Base-by-base conservation (phyloP, 2,888 invertebrate genomes). In the Drosophila antonietae region DNA sequence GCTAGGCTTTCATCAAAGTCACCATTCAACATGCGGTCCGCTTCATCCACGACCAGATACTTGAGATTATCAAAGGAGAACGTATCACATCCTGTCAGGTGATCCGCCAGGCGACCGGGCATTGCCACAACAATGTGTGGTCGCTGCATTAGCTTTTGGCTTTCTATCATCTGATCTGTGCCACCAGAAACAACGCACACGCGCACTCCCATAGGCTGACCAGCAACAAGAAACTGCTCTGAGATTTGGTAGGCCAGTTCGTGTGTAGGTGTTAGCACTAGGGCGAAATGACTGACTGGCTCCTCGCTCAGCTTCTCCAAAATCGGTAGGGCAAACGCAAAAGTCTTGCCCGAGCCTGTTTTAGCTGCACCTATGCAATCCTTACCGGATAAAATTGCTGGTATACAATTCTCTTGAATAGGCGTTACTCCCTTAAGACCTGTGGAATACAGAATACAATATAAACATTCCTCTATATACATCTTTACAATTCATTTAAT, bases 281-380 rank as follows among this genome's bases (percentile, higher is more conserved):
- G 94, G 3, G 98, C 98, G 94, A 96, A 99, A 91, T 99, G 98
- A 63, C 98, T 98, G 92, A 97, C 98, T 0, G 99, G 99, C 93
- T 99, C 99, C 90, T 98, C 96, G 68, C 97, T 97, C 35, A 99
- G 93, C 90, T 96, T 95, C 91, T 99, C 98, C 52, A 99, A 92
- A 86, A 99, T 97, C 0, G 99, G 99, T 61, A 99, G 92, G 0
- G 98, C 98, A 94, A 99, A 99, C 0, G 99, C 98, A 89, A 99
- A 95, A 0, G 99, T 99, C 94, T 99, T 99, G 2, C 99, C 99
- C 64, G 98, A 98, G 15, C 99, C 99, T 10, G 99, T 99, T 93
- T 99, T 98, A 0, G 99, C 98, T 83, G 98, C 98, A 10, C 98
- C 99, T 74, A 99, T 96, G 83, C 98, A 98, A 93, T 99, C 97